Evolutionary conservation across 1,140 invertebrate genomes (phyloP), one percentile per base, ranked within the genome.

Genomic region (Calycopis cecrops): DNA sequence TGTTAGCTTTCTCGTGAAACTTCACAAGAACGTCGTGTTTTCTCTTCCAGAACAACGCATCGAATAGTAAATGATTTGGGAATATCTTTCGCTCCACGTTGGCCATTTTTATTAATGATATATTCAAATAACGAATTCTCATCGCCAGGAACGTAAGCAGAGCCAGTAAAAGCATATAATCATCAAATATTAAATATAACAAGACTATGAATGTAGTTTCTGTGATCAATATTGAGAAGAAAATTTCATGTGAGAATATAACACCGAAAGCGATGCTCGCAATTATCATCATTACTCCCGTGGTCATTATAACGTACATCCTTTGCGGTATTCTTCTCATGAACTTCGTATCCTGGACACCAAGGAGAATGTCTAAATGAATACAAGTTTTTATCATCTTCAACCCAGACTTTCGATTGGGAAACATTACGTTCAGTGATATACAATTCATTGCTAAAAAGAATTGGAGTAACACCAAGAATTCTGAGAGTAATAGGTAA

Each of bases 91-190:
- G 44, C 10, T 74, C 65, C 11, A 76, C 50, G 2, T 71, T 63
- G 9, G 63, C 62, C 11, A 56, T 44, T 62, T 83, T 83, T 18
- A 77, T 67, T 40, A 83, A 42, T n/a, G 74, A 68, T 0, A 75
- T 51, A 51, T 80, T 83, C 8, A 83, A 17, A 18, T 73, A 79
- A 21, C 64, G 62, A 0, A 69, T 58, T 55, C 77, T 65, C 33
- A 74, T 40, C 4, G 58, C 55, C n/a, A 77, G 60, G 35, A 65
- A 64, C 21, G 50, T 52, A 6, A 76, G 17, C 9, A 48, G 16
- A n/a, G 12, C 9, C 2, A 48, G 12, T 65, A 58, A 17, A 68
- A 59, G 8, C 51, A 59, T 16, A 60, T 56, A 48, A 28, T 77
- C 74, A 14, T 69, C 63, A 54, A 69, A 77, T 8, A 61, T 49